Evolutionary conservation across 2,888 invertebrate species (phyloP), one percentile per base, ranked within the genome.

Genomic region (Hypena proboscidalis): DNA sequence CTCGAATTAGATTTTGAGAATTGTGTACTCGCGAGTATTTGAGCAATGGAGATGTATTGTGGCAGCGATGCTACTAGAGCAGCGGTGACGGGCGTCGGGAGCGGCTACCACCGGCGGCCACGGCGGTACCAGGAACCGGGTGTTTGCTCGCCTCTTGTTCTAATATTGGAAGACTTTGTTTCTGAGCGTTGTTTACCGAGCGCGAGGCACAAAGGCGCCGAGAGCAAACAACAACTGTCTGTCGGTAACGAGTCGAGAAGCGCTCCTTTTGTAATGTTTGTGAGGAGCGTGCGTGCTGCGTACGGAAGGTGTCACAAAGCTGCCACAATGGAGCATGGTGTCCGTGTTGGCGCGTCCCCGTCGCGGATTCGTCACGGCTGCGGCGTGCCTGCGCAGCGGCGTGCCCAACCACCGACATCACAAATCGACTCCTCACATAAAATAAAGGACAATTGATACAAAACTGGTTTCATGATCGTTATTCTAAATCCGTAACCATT

Each of bases 131-230:
- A 19, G 44, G 64, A 63, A 64, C 64, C 57, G 35, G 29, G 35
- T 69, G 70, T 75, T 70, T 76, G 67, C 45, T 43, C 59, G 31
- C 40, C 22, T 43, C 67, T 68, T 70, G 72, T 69, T 63, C 67
- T 65, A 75, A 71, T 63, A 74, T 52, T 43, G 45, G 51, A 52
- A 41, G 57, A 58, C 65, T 66, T 60, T 66, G 65, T 67, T 58
- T 56, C 47, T 26, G 47, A 31, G 43, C 49, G 42, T 26, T 74
- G 62, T 74, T 76, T 77, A 70, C 38, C 31, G 57, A 67, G 51
- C 41, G 45, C 42, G 53, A 29, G 58, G 46, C 42, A 60, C 57
- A 56, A 63, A 62, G 59, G 46, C 15, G 39, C 46, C 50, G 53
- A 36, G 38, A 32, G 60, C 40, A 55, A 53, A 54, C 42, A 54